phyloP scores from a whole-genome alignment of 2,888 invertebrate species.

The Yponomeuta malinellus region DNA sequence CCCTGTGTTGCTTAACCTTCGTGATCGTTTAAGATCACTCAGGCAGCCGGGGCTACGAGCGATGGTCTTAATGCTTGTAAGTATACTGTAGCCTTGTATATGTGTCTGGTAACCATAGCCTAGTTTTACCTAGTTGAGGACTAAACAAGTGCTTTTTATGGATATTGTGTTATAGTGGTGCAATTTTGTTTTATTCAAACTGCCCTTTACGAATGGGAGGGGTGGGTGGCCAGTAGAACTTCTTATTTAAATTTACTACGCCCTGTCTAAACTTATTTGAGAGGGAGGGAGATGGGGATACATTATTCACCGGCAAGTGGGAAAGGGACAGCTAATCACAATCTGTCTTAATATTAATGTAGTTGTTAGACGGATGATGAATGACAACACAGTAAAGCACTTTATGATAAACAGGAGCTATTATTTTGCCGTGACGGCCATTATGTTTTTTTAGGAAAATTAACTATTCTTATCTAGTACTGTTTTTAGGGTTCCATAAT shows the following conservation, averaged over 20 bases:
- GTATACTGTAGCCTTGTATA: too few relatives aligned
- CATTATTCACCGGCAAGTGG: not conserved
- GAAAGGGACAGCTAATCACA: conserved; percentile 20
- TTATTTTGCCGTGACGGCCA: conserved; percentile 37
- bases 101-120: too few relatives aligned
- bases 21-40: too few relatives aligned
- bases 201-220: not conserved
- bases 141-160: too few relatives aligned
- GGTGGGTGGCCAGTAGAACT: not conserved
- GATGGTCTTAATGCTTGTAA: too few relatives aligned
- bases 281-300: not conserved
- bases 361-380: conserved; percentile 51
- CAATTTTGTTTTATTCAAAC: too few relatives aligned
- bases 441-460: not conserved
- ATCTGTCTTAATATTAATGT: conserved; percentile 66
- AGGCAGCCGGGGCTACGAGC: too few relatives aligned
- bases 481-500: too few relatives aligned
- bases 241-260: not conserved
- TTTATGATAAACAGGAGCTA: conserved; percentile 61
- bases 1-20: too few relatives aligned
- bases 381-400: conserved; percentile 70
- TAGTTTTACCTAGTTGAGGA: too few relatives aligned
- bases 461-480: not conserved
- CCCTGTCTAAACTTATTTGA: not conserved
- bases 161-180: too few relatives aligned